Evolutionary conservation across 2,888 invertebrate genomes (phyloP), one percentile per base, ranked within the genome.

Genomic region (Portevinia maculata): DNA sequence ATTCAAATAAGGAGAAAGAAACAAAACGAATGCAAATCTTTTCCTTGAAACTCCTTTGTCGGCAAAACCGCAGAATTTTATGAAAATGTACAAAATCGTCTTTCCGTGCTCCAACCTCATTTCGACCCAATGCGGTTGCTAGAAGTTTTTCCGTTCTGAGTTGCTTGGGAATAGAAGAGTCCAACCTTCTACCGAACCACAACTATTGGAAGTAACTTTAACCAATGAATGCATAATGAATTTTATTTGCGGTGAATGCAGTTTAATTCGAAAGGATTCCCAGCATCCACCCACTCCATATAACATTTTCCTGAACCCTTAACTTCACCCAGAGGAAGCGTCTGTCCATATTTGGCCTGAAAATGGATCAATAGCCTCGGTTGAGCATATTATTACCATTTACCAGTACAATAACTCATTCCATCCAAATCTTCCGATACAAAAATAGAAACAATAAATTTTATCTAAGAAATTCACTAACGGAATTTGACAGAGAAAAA

Each of bases 151-250:
- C 24, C 37, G 34, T n/a, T n/a, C n/a, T n/a, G n/a, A n/a, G 8
- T 48, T 39, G 8, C n/a, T n/a, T n/a, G n/a, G n/a, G 30, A 34
- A 32, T 48, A 3, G 4, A 28, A 39, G 13, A n/a, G n/a, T n/a
- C 17, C 21, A 30, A 44, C 39, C 37, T 30, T 41, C 15, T 3
- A 69, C 17, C 55, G 2, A 9, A 75, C 75, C 79, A 70, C 79
- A 53, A 59, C 75, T 59, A 53, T 76, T 34, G 46, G 41, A 71
- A 60, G 59, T 39, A 48, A 37, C 64, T 70, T 53, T 28, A 48
- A 32, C 75, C 70, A 70, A 75, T 59, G 81, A 70, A 81, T 81
- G 81, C 70, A 81, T 81, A 81, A 81, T 81, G 81, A 75, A 81
- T 81, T 70, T 60, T 64, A 70, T 65, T 60, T 81, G 81, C 24